Evolutionary conservation across 2,888 invertebrate genomes (phyloP).

Genomic region (Lordiphosa andalusiaca): DNA sequence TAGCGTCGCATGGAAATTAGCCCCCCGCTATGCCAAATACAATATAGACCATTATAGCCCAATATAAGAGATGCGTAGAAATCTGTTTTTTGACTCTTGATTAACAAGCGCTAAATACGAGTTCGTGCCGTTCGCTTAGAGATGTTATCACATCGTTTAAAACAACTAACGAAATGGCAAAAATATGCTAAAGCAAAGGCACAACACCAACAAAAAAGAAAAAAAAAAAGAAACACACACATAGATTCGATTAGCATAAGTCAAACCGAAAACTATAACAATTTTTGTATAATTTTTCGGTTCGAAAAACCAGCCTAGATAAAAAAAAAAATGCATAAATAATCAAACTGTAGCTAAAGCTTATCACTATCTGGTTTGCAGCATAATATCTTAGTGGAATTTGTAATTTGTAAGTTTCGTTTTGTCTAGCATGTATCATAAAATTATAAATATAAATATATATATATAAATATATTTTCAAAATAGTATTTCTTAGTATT

Average conservation of each 20-base stretch:
- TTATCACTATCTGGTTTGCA: conserved; percentile 54
- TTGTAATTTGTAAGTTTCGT: conserved; percentile 55
- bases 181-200: conserved; percentile 54
- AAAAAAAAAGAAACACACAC: conserved; percentile 6
- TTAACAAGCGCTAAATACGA: conserved; percentile 39
- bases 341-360: conserved; percentile 57
- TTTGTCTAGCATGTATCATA: conserved; percentile 36
- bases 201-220: not conserved
- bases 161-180: conserved; percentile 67
- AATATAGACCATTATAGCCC: conserved; percentile 16
- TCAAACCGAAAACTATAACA: conserved; percentile 30
- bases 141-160: conserved; percentile 75
- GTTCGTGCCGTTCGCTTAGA: conserved; percentile 51
- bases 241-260: conserved; percentile 44
- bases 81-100: conserved; percentile 22
- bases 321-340: conserved; percentile 19
- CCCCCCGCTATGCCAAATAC: conserved; percentile 47
- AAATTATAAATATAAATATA: conserved; percentile 29
- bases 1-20: conserved; percentile 21
- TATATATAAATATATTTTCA: conserved; percentile 44
- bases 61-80: conserved; percentile 22
- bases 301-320: conserved; percentile 19
- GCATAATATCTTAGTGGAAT: conserved; percentile 65
- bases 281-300: conserved; percentile 38
- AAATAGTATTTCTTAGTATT: conserved; percentile 31